Conservation (phyloP, 1,140 invertebrate species). For the Acromyrmex echinatior region DNA sequence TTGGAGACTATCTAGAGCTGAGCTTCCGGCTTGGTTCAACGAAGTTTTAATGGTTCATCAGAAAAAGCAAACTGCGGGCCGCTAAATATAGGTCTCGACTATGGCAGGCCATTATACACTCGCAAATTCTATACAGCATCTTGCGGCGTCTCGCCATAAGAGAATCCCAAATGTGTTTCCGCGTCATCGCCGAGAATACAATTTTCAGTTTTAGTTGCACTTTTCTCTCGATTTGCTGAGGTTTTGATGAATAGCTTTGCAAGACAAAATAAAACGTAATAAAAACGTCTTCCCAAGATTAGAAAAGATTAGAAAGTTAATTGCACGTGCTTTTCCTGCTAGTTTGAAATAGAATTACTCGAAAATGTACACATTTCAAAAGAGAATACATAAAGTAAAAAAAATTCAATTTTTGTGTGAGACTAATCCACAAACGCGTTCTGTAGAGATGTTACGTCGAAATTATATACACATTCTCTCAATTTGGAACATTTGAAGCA, state of each 20-base stretch:
- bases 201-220: neutral
- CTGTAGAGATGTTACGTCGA: neutral
- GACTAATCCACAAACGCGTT: neutral
- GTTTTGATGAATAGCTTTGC: neutral
- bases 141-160: constrained; percentile 2
- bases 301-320: neutral
- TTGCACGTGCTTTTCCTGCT: neutral
- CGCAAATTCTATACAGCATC: constrained; percentile 38
- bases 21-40: constrained; percentile 55
- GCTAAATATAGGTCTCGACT: constrained; percentile 47
- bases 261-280: neutral
- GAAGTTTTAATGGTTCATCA: constrained; percentile 50
- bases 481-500: neutral
- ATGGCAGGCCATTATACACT: constrained; percentile 39
- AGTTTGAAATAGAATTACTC: neutral
- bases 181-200: constrained; percentile 49
- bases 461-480: neutral
- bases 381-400: neutral
- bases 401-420: neutral
- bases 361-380: neutral
- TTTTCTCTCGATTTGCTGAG: neutral
- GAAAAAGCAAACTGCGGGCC: constrained; percentile 51
- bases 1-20: constrained; percentile 12
- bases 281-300: neutral
- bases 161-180: constrained; percentile 11